Conservation (phyloP, 30 jellyfish, hydroid and myxozoan genomes). For the Aurelia aurita complex sp. Pacific region DNA sequence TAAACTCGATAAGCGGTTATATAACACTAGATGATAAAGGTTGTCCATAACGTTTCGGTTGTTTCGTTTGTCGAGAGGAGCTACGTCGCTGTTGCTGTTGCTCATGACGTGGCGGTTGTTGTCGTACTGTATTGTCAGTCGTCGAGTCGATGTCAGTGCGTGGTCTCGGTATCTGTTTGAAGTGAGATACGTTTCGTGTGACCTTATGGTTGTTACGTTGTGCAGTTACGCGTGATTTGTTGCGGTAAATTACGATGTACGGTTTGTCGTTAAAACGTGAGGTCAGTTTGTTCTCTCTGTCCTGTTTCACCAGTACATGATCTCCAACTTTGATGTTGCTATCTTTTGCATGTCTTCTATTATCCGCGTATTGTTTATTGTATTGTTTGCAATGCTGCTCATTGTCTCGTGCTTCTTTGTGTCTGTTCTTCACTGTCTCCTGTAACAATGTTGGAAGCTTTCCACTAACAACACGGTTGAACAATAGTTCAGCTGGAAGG, state of each 20-base stretch:
- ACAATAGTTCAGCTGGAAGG: slow-evolving; percentile 47
- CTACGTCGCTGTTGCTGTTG: slow-evolving; percentile 14
- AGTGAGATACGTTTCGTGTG: slow-evolving; percentile 34
- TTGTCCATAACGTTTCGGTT: slow-evolving; percentile 20
- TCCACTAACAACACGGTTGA: slow-evolving; percentile 18
- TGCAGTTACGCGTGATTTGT: slow-evolving; percentile 45
- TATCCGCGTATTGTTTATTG: slow-evolving; percentile 36
- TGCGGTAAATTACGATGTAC: background rate
- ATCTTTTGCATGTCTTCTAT: background rate
- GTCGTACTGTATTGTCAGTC: background rate
- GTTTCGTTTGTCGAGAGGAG: slow-evolving; percentile 18
- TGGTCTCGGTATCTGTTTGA: slow-evolving; percentile 6
- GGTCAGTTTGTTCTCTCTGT: slow-evolving; percentile 26
- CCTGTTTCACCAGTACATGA: slow-evolving; percentile 22
- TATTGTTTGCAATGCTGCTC: slow-evolving; percentile 13
- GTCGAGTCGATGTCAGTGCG: slow-evolving; percentile 1
- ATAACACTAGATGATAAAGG: slow-evolving; percentile 1
- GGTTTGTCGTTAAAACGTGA: background rate
- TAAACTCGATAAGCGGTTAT: background rate
- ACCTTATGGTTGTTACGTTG: slow-evolving; percentile 20
- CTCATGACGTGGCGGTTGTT: background rate
- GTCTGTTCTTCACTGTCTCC: slow-evolving; percentile 1
- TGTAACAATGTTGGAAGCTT: slow-evolving; percentile 8
- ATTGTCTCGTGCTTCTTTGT: slow-evolving; percentile 8
- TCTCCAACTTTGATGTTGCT: slow-evolving; percentile 35